These are phyloP conservation scores for Ceryle rudis DNA, from an alignment of 2,797 vertebrate species.

Conservation along the genomic window DNA sequence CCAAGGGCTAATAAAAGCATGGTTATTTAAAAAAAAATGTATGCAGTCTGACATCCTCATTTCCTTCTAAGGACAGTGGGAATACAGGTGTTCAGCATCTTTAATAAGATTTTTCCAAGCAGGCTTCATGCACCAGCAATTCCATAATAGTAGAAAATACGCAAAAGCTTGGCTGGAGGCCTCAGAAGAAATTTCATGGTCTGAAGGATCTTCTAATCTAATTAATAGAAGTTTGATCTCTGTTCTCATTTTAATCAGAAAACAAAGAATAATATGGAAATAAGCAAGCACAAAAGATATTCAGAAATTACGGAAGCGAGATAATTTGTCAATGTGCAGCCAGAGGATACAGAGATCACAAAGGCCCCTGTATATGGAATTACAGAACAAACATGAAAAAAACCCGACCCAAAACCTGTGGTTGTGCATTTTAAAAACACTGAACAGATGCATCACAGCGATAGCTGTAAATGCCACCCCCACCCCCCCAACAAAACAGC, in stretches of 20 bases:
- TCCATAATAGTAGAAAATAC: background rate
- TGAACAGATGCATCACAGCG: background rate
- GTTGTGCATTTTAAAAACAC: background rate
- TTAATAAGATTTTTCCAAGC: background rate
- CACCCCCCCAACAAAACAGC: accelerated
- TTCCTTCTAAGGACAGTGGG: background rate
- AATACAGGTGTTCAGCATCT: background rate
- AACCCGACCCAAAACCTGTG: background rate
- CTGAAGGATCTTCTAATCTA: background rate
- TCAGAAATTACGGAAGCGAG: background rate
- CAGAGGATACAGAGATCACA: background rate
- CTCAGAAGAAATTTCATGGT: background rate
- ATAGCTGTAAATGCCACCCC: background rate
- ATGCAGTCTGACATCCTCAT: background rate
- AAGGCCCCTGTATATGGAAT: background rate
- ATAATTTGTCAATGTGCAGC: background rate
- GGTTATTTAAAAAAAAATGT: background rate
- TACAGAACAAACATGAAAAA: background rate
- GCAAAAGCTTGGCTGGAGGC: background rate
- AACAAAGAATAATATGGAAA: conserved; percentile 7
- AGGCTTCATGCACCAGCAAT: background rate
- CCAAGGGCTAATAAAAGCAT: background rate
- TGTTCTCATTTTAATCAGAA: conserved; percentile 4
- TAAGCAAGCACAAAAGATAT: background rate
- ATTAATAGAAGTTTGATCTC: background rate